Conservation (phyloP, 2,797 vertebrate species). For the Echiichthys vipera region DNA sequence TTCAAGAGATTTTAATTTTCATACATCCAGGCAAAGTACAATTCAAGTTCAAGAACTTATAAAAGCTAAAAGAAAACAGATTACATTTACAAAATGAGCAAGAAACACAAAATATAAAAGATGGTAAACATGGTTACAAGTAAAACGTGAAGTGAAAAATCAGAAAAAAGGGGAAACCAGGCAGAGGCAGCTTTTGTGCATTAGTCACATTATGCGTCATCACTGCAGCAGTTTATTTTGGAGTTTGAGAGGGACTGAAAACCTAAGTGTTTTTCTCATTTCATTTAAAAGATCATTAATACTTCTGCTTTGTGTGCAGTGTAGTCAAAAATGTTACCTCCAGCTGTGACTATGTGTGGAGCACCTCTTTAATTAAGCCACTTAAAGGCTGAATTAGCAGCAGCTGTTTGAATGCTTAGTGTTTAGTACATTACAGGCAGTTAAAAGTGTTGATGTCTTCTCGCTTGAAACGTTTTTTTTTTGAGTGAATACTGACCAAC, state of each 20-base stretch:
- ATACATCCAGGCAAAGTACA: too few species aligned
- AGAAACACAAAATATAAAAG: too few species aligned
- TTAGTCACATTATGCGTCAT: too few species aligned
- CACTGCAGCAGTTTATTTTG: too few species aligned
- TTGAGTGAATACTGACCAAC: background rate
- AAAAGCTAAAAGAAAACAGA: too few species aligned
- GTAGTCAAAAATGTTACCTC: background rate
- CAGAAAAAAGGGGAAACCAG: too few species aligned
- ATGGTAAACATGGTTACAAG: too few species aligned
- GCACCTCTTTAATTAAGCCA: background rate
- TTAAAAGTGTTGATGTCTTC: background rate
- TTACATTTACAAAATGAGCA: too few species aligned
- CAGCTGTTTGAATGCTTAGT: background rate
- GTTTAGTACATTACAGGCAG: background rate
- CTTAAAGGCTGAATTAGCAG: background rate
- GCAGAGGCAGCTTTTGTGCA: too few species aligned
- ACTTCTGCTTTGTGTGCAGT: background rate
- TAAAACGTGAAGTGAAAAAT: too few species aligned
- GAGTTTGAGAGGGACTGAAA: constrained; percentile 7
- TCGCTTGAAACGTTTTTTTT: background rate
- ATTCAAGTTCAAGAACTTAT: too few species aligned
- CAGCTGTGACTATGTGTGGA: background rate
- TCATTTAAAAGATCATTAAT: background rate
- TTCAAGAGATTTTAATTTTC: too few species aligned
- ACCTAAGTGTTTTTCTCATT: background rate